A percentile compares a stretch with the other conserved stretches of the same genome.
Evolutionary conservation across 1,140 invertebrate species (phyloP).

Genomic region (Pseudomyrmex concolor): DNA sequence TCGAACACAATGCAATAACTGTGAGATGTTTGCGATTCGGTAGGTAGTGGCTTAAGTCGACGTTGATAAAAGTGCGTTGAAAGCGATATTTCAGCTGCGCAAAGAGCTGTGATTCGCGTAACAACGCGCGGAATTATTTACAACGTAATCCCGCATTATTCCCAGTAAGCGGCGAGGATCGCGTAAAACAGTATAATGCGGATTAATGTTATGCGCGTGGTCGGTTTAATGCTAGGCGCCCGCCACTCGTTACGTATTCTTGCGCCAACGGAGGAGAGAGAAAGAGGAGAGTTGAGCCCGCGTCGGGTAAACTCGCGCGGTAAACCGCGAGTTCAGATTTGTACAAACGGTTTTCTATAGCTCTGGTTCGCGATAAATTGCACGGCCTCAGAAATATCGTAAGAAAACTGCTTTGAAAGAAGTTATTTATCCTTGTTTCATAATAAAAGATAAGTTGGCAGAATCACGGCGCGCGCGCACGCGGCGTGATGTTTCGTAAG

Average conservation of each 20-base stretch:
- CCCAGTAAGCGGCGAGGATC: constrained; percentile 39
- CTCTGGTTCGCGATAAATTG: constrained; percentile 40
- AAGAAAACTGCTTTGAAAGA: constrained; percentile 46
- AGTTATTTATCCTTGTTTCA: constrained; percentile 56
- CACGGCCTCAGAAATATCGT: constrained; percentile 33
- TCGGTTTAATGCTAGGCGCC: constrained; percentile 46
- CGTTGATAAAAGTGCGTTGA: constrained; percentile 35
- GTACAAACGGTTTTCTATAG: constrained; percentile 48
- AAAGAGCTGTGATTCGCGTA: constrained; percentile 16
- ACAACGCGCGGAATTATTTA: constrained; percentile 53
- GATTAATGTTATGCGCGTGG: constrained; percentile 60
- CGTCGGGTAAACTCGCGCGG: constrained; percentile 22
- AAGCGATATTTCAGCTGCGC: constrained; percentile 15
- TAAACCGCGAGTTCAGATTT: constrained; percentile 46
- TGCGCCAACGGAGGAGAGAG: constrained; percentile 26
- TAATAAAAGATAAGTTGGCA: constrained; percentile 55
- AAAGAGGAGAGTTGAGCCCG: constrained; percentile 19
- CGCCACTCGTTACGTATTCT: constrained; percentile 51
- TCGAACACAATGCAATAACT: background rate
- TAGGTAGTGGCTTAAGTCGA: background rate
- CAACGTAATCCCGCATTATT: constrained; percentile 53
- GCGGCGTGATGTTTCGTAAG: background rate
- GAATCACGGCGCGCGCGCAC: background rate
- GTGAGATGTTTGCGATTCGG: background rate
- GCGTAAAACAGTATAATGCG: constrained; percentile 53